Percentiles rank a stretch among this genome's conserved stretches.
Evolutionary conservation across 2,113 vertebrate species (phyloP).

Genomic region (Ptyas mucosa): DNA sequence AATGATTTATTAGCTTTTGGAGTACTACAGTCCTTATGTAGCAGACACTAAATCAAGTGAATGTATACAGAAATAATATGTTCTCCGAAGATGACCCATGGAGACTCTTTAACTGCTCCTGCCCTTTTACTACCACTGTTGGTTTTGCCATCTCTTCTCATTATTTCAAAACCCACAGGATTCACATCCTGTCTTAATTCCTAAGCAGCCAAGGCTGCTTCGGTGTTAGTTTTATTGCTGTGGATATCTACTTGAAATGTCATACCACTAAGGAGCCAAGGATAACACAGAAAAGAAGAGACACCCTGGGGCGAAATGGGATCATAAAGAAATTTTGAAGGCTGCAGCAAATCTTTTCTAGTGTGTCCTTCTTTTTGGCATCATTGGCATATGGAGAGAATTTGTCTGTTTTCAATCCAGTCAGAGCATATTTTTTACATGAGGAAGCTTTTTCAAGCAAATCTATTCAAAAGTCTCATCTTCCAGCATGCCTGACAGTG

Average conservation of each 20-base stretch:
- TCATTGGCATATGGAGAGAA: slow-evolving; percentile 51
- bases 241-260: slow-evolving; percentile 65
- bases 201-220: slow-evolving; percentile 54
- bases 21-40: slow-evolving; percentile 58
- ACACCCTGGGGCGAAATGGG: slow-evolving; percentile 46
- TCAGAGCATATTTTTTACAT: slow-evolving; percentile 38
- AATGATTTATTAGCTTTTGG: slow-evolving; percentile 65
- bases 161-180: slow-evolving; percentile 65
- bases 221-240: slow-evolving; percentile 60
- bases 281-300: slow-evolving; percentile 56
- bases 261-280: slow-evolving; percentile 47
- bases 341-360: slow-evolving; percentile 50
- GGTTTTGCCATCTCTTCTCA: slow-evolving; percentile 62
- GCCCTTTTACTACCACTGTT: slow-evolving; percentile 60
- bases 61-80: slow-evolving; percentile 65
- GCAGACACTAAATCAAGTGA: slow-evolving; percentile 68
- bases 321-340: slow-evolving; percentile 53
- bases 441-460: slow-evolving; percentile 49
- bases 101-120: slow-evolving; percentile 64
- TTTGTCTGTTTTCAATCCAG: slow-evolving; percentile 33
- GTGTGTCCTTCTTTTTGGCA: slow-evolving; percentile 48
- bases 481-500: slow-evolving; percentile 57
- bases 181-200: slow-evolving; percentile 69
- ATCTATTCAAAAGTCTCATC: slow-evolving; percentile 47
- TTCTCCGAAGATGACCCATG: slow-evolving; percentile 63